Evolutionary conservation across 2,113 vertebrate genomes (phyloP), one percentile per base, ranked within the genome.

Genomic region (Capreolus pygargus): DNA sequence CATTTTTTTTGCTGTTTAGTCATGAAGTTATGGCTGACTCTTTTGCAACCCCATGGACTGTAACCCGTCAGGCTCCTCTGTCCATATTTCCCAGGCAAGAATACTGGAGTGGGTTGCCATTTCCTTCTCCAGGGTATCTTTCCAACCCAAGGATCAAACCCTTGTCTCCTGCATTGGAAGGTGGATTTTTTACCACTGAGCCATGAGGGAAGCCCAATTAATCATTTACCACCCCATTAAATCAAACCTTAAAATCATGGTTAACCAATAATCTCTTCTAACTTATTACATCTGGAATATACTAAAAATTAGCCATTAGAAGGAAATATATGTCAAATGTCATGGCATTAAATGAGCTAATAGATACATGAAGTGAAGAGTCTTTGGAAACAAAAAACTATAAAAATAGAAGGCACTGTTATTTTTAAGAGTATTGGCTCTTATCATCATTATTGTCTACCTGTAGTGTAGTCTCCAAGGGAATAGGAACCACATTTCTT

Each of bases 231-330:
- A 95, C 55, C 10, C 76, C 57, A 79, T 83, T 89, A 94, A 93
- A 89, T 79, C 39, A 94, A 95, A 96, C 30, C 39, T 87, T 92
- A 78, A 96, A 87, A 91, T 94, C 64, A 86, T 74, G 6, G 36
- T 86, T 94, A 94, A 96, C 54, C 43, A 86, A 64, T 86, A 85
- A 82, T 11, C n/a, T 96, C 91, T 92, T 94, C 60, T 25, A 91
- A 84, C 70, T 86, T 45, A 17, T 81, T 64, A 16, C 74, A 67
- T 86, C 94, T 91, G 19, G 19, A 89, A 81, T 92, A 76, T 47
- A 89, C 36, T 83, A 81, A 86, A 86, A 87, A 85, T 33, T n/a
- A 78, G 6, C 30, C 54, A 81, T 88, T 89, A n/a, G 6, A 90
- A 92, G 64, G 57, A 81, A 96, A 86, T 57, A 16, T 47, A 54